These are phyloP conservation scores for Acropora yongei DNA, from an alignment of 64 coral and sea anemone genomes.

Conservation along the genomic window DNA sequence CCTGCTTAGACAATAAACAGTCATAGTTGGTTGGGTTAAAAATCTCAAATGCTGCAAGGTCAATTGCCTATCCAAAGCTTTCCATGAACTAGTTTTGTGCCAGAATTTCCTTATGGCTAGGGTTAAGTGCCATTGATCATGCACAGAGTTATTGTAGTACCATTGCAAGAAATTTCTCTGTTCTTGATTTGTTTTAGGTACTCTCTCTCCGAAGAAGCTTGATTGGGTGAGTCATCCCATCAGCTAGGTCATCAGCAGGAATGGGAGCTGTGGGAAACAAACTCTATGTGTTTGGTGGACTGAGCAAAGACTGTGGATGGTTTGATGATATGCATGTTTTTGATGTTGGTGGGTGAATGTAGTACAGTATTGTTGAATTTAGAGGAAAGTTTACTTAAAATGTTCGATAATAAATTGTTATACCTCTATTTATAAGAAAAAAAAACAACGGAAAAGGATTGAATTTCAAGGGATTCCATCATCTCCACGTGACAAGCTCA, in stretches of 20 bases:
- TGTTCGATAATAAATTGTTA: not conserved
- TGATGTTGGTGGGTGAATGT: constrained; percentile 63
- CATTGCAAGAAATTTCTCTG: not conserved
- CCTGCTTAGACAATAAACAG: too few relatives aligned
- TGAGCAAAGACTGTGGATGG: constrained; percentile 84
- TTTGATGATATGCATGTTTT: constrained; percentile 78
- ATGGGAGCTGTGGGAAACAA: constrained; percentile 73
- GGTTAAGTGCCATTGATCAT: too few relatives aligned
- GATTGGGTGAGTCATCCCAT: constrained; percentile 61
- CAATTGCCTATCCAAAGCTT: too few relatives aligned
- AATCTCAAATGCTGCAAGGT: too few relatives aligned
- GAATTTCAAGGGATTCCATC: constrained; percentile 49
- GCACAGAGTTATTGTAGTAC: too few relatives aligned
- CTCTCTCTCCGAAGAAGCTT: constrained; percentile 62
- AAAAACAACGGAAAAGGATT: constrained; percentile 72
- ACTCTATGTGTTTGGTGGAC: constrained; percentile 81
- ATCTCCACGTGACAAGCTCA: constrained; percentile 75
- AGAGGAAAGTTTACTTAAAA: not conserved
- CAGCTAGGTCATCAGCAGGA: constrained; percentile 68
- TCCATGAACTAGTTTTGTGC: too few relatives aligned
- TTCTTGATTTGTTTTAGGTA: constrained; percentile 1
- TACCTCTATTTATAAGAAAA: constrained; percentile 29
- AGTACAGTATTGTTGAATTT: not conserved
- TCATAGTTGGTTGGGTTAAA: too few relatives aligned
- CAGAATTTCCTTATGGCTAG: too few relatives aligned